phyloP scores from a whole-genome alignment of 2,888 invertebrate genomes.

The Pollenia labialis region DNA sequence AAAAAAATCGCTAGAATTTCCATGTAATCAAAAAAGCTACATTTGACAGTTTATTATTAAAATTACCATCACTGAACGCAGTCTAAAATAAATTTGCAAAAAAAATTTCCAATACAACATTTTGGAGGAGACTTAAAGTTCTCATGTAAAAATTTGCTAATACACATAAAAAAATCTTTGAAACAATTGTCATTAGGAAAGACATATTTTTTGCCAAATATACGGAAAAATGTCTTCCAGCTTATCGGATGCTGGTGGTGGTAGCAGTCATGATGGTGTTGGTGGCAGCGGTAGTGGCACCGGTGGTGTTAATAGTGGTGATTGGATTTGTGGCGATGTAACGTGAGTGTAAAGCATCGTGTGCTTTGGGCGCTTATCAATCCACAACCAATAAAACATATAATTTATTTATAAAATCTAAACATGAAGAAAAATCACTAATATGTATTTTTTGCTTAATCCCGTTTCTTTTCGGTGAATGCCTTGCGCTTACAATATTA shows the following conservation, averaged over 20 bases:
- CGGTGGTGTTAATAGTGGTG: slow-evolving; percentile 74
- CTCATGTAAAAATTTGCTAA: slow-evolving; percentile 13
- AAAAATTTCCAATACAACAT: slow-evolving; percentile 3
- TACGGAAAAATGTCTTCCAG: slow-evolving; percentile 70
- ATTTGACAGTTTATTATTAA: too few relatives aligned
- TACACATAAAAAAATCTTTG: not conserved
- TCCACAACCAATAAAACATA: slow-evolving; percentile 70
- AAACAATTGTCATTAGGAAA: not conserved
- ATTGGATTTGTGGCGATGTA: slow-evolving; percentile 81
- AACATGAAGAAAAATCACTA: slow-evolving; percentile 68
- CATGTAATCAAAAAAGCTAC: too few relatives aligned
- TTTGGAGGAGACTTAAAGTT: not conserved
- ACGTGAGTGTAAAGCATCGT: slow-evolving; percentile 82
- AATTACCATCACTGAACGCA: not conserved
- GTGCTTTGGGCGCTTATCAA: slow-evolving; percentile 76
- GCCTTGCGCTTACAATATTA: slow-evolving; percentile 59
- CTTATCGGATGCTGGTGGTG: slow-evolving; percentile 56
- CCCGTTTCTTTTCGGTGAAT: slow-evolving; percentile 70
- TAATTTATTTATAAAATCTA: slow-evolving; percentile 43
- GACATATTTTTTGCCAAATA: slow-evolving; percentile 29
- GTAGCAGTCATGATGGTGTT: slow-evolving; percentile 61
- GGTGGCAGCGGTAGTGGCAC: slow-evolving; percentile 50
- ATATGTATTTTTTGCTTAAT: slow-evolving; percentile 73
- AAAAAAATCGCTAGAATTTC: too few relatives aligned
- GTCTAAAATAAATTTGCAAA: slow-evolving; percentile 15